Base-by-base conservation (phyloP, 2,113 vertebrate species). In the Naja naja region DNA sequence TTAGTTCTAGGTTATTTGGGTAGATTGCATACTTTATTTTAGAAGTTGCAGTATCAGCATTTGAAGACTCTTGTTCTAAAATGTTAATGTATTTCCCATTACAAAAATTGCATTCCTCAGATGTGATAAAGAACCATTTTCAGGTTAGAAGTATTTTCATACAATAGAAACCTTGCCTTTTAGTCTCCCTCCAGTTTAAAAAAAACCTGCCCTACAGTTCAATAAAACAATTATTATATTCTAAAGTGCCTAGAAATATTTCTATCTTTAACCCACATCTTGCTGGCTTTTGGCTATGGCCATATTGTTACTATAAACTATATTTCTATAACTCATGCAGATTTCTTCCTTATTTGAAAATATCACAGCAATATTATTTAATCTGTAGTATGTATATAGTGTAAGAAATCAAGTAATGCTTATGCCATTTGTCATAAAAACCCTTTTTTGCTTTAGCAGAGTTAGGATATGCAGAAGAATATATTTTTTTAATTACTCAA, bases 301-400 rank as follows among this genome's bases (percentile, higher is more conserved):
- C 5, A 27, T 0, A 8, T 39, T 1, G 25, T 47, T 43, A 25
- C 25, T 25, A 52, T 47, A 45, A 89, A 54, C 85, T 86, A 18
- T 74, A 0, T 58, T 85, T 49, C 34, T 53, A 47, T 89, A 60
- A 87, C 55, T 11, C 16, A 64, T 86, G 85, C 25, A 64, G 39
- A 27, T 12, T 20, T 39, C 86, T 45, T 12, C 25, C 85, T 52
- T 88, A 86, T 88, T 93, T 94, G 34, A 54, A 93, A 94, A 94
- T 22, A 89, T 45, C 87, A 92, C 39, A 94, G 14, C 52, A 90
- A 88, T 55, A 89, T 90, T 95, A 91, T n/a, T 96, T 94, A 87
- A 52, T 93, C 89, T 53, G 87, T 93, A 90, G 90, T 18, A 3
- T 97, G 96, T 97, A 96, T 92, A 96, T 96, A 96, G 52, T 96